Percentiles rank a stretch among this genome's conserved stretches.
Evolutionary conservation across 1,140 invertebrate species (phyloP).

Genomic region (Apis cerana): DNA sequence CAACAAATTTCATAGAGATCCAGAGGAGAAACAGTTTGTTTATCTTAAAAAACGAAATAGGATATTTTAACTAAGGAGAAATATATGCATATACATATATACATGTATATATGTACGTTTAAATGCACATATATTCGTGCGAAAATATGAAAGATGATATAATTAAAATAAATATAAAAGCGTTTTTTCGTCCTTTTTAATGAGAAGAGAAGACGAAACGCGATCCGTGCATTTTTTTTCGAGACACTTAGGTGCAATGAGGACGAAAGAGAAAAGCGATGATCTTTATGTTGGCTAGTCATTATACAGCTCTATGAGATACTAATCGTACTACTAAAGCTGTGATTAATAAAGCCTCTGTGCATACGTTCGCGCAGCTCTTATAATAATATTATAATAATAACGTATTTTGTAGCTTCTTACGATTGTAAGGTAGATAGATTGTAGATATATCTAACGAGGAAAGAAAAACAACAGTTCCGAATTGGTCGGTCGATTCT

Average conservation of each 20-base stretch:
- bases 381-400: conserved; percentile 70
- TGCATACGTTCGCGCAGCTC: conserved; percentile 77
- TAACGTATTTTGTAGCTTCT: conserved; percentile 67
- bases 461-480: conserved; percentile 36
- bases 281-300: conserved; percentile 79
- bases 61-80: too few relatives aligned
- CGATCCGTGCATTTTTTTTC: background rate
- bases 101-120: background rate
- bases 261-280: conserved; percentile 64
- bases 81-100: background rate
- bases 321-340: conserved; percentile 75
- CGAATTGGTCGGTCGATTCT: conserved; percentile 56
- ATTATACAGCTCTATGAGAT: conserved; percentile 78
- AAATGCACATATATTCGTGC: background rate
- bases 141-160: background rate
- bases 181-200: background rate
- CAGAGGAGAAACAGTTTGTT: too few relatives aligned
- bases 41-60: too few relatives aligned
- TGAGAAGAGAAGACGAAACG: background rate
- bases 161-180: too few relatives aligned
- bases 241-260: conserved; percentile 44
- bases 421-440: conserved; percentile 62
- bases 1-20: too few relatives aligned
- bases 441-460: conserved; percentile 49
- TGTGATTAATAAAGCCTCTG: conserved; percentile 79